Evolutionary conservation across 2,888 invertebrate species (phyloP), one percentile per base, ranked within the genome.

Genomic region (Trisateles emortualis): DNA sequence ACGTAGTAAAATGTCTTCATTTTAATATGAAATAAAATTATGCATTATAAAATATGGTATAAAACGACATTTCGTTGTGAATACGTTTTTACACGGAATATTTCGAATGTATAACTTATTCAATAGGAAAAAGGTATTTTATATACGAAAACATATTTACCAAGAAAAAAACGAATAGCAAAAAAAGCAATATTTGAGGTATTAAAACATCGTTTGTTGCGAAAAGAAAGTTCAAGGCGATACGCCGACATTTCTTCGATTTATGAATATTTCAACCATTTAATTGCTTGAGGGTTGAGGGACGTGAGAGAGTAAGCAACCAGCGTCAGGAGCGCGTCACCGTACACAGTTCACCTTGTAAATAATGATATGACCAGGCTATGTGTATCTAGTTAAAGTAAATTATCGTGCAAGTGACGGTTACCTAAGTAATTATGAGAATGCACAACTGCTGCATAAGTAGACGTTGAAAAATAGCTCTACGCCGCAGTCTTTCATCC

Each of bases 191-290:
- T 26, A 4, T 26, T 19, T n/a, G n/a, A 2, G 33, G 33, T 16
- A 8, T 33, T 14, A 14, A 14, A n/a, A 32, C 5, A 14, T 33
- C 33, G 14, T 30, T 30, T 35, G 41, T 51, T 45, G 42, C 53
- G 42, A 70, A 66, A 81, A 76, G 62, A 76, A 82, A 84, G 81
- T 85, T 87, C 86, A 88, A 84, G 85, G 85, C 59, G 35, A 30
- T 41, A n/a, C 57, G 45, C 45, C 68, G 66, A 69, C 78, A 76
- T 77, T 77, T 68, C 59, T 73, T 70, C 57, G 56, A 60, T 64
- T 47, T 64, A 63, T 89, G 76, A 84, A 89, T 88, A 82, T 84
- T 88, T 84, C 53, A 88, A 68, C 51, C 55, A 51, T 44, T 63
- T 86, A 86, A 86, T 86, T 84, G 81, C 73, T 71, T 60, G 63